phyloP scores from a whole-genome alignment of 2,797 vertebrate genomes.

The Mormyrops boulengeri region DNA sequence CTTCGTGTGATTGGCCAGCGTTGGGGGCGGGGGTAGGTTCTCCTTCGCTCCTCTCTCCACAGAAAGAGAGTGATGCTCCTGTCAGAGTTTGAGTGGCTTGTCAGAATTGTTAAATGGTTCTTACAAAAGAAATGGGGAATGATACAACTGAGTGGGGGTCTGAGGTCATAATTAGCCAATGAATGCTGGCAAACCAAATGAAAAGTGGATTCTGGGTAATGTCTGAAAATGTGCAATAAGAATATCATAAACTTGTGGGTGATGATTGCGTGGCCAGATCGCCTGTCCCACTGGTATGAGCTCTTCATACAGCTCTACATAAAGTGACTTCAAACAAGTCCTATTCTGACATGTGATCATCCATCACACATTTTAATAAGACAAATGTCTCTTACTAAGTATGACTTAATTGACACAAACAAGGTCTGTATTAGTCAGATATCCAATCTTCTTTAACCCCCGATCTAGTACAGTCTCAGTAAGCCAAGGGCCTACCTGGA shows the following conservation, averaged over 20 bases:
- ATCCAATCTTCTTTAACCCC: neutral
- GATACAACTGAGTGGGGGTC: neutral
- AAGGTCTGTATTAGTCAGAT: neutral
- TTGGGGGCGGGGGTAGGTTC: neutral
- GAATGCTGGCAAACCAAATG: neutral
- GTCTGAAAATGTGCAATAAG: neutral
- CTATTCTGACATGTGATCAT: neutral
- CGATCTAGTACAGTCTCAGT: neutral
- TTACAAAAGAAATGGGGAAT: neutral
- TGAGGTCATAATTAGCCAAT: neutral
- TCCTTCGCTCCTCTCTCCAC: neutral
- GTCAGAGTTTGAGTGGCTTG: neutral
- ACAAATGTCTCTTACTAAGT: neutral
- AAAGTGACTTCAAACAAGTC: neutral
- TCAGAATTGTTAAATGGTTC: neutral
- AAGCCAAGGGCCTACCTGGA: neutral
- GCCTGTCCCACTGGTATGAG: neutral
- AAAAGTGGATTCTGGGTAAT: neutral
- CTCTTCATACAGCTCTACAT: neutral
- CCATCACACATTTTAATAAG: neutral
- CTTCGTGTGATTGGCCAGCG: neutral
- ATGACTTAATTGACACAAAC: neutral
- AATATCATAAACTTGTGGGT: neutral
- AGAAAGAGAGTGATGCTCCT: neutral
- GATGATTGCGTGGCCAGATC: neutral